Evolutionary conservation across 1,140 invertebrate genomes (phyloP).

Genomic region (Proales similis): DNA sequence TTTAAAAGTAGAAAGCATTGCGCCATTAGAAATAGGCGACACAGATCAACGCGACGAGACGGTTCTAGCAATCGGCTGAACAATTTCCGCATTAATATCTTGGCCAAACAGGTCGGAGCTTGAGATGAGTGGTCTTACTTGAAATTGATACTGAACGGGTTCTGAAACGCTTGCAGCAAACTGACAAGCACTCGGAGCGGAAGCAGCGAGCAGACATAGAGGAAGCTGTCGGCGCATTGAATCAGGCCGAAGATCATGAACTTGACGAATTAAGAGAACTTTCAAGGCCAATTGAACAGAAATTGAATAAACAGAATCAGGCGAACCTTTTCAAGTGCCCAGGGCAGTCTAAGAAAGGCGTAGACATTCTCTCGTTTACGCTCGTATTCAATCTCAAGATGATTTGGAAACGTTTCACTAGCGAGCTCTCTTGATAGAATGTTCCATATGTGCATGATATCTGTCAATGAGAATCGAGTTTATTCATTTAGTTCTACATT

Average conservation of each 20-base stretch:
- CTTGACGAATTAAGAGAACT: slow-evolving; percentile 43
- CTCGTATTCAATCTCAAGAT: slow-evolving; percentile 20
- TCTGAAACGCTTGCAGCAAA: slow-evolving; percentile 38
- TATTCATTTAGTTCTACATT: too few species aligned
- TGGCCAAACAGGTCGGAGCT: too few species aligned
- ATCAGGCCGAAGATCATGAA: slow-evolving; percentile 95
- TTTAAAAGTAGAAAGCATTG: slow-evolving; percentile 1
- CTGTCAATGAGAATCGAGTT: background rate
- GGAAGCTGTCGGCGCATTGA: slow-evolving; percentile 91
- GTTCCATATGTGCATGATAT: slow-evolving; percentile 35
- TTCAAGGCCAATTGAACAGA: background rate
- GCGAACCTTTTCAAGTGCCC: slow-evolving; percentile 25
- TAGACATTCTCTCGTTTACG: slow-evolving; percentile 37
- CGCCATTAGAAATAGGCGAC: slow-evolving; percentile 1
- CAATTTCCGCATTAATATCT: background rate
- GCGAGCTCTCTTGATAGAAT: slow-evolving; percentile 7
- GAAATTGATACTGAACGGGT: background rate
- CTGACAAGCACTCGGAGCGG: slow-evolving; percentile 82
- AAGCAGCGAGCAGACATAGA: slow-evolving; percentile 95
- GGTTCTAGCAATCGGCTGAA: background rate
- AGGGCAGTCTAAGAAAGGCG: slow-evolving; percentile 23
- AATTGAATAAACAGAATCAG: too few species aligned
- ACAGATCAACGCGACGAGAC: slow-evolving; percentile 25
- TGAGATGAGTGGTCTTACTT: background rate
- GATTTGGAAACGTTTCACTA: background rate